These are phyloP conservation scores for Harpalus rubripes DNA, from an alignment of 2,888 invertebrate genomes.

Conservation along the genomic window DNA sequence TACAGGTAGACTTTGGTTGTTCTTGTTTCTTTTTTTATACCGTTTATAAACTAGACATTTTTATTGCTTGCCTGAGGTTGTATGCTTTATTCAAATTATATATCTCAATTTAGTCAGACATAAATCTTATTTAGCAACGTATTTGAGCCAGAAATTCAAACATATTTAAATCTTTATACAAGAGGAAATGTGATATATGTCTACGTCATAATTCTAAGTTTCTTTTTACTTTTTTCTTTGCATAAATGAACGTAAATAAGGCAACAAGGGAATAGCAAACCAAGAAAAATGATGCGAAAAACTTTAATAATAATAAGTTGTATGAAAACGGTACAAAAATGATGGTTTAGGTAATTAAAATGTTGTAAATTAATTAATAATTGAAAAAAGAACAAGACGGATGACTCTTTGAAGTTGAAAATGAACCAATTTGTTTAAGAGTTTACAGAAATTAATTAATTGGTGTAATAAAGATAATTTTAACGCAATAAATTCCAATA, in stretches of 20 bases:
- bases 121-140: conserved; percentile 53
- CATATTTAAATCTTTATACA: background rate
- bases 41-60: background rate
- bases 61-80: conserved; percentile 51
- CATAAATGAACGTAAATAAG: conserved; percentile 49
- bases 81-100: conserved; percentile 66
- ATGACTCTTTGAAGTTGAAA: conserved; percentile 6
- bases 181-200: background rate
- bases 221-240: background rate
- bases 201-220: background rate
- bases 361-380: conserved; percentile 51
- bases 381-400: conserved; percentile 50
- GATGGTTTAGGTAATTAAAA: conserved; percentile 55
- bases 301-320: conserved; percentile 3
- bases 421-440: conserved; percentile 28
- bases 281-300: conserved; percentile 30
- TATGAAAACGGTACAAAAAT: background rate
- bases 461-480: conserved; percentile 52
- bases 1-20: no score
- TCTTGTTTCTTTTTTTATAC: background rate
- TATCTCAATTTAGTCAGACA: conserved; percentile 67
- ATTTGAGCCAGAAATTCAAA: background rate
- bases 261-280: conserved; percentile 22
- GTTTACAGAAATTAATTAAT: conserved; percentile 53
- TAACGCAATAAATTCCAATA: conserved; percentile 36